Percentiles rank a stretch among this genome's conserved stretches.
These are phyloP conservation scores for Taxidea taxus DNA, from an alignment of 2,113 vertebrate species.

Conservation along the genomic window DNA sequence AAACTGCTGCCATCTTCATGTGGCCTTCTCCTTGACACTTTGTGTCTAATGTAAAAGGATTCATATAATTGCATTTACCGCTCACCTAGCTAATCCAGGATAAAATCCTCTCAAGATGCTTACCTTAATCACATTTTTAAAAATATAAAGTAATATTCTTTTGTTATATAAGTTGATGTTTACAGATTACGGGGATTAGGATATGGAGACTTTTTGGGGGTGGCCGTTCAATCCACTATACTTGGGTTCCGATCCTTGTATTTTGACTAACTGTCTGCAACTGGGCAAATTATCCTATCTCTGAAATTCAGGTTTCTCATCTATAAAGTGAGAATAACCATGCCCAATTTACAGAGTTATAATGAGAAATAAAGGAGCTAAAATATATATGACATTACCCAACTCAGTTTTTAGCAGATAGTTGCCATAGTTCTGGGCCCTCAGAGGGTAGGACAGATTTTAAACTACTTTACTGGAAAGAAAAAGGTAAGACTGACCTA, in stretches of 20 bases:
- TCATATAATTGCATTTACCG: neutral
- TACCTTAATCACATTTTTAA: neutral
- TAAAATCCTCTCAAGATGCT: neutral
- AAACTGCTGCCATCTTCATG: neutral
- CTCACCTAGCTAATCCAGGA: neutral
- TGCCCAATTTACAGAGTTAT: neutral
- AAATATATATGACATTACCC: neutral
- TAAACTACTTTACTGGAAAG: conserved; percentile 7
- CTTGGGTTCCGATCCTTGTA: neutral
- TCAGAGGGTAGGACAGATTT: neutral
- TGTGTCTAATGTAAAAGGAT: neutral
- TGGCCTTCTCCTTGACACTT: neutral
- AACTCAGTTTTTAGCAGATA: neutral
- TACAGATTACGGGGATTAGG: neutral
- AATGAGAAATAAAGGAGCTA: neutral
- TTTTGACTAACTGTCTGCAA: neutral
- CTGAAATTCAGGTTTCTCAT: neutral
- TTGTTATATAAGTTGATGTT: neutral
- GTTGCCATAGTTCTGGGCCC: neutral
- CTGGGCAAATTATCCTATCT: neutral
- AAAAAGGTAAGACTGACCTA: neutral
- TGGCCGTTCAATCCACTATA: neutral
- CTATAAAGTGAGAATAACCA: neutral
- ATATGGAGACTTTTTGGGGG: accelerated
- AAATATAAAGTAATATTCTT: neutral